phyloP scores from a whole-genome alignment of 2,888 invertebrate species.

The Hecatera dysodea region DNA sequence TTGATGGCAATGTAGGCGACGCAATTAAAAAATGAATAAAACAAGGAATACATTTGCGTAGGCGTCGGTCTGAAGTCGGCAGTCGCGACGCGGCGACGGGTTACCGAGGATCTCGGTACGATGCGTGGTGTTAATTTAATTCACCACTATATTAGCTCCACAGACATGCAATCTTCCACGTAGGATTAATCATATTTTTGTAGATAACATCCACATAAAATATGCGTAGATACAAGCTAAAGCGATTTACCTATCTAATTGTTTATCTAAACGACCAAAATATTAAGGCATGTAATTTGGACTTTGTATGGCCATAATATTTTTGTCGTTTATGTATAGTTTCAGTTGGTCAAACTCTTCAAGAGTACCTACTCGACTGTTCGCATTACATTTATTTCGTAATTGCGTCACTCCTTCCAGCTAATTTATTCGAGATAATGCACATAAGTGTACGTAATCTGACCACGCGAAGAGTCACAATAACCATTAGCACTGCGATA shows the following conservation, averaged over 20 bases:
- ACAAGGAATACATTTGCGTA: conserved; percentile 75
- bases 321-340: conserved; percentile 20
- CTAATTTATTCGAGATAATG: conserved; percentile 83
- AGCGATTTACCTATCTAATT: conserved; percentile 49
- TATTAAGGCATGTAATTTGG: conserved; percentile 26
- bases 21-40: conserved; percentile 86
- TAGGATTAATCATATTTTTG: conserved; percentile 22
- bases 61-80: conserved; percentile 70
- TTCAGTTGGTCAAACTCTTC: conserved; percentile 21
- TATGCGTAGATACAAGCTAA: conserved; percentile 37
- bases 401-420: conserved; percentile 78
- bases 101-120: conserved; percentile 51
- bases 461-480: conserved; percentile 74
- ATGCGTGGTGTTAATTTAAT: conserved; percentile 50
- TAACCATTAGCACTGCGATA: conserved; percentile 71
- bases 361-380: conserved; percentile 14
- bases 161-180: conserved; percentile 24
- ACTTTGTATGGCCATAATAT: conserved; percentile 32
- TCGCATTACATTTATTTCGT: conserved; percentile 45
- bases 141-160: conserved; percentile 32
- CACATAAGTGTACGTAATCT: conserved; percentile 78
- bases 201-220: conserved; percentile 41
- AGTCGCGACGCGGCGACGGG: conserved; percentile 55
- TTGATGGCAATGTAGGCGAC: conserved; percentile 78
- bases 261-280: conserved; percentile 46